Conservation (phyloP, 2,797 vertebrate genomes). For the Coluber constrictor region DNA sequence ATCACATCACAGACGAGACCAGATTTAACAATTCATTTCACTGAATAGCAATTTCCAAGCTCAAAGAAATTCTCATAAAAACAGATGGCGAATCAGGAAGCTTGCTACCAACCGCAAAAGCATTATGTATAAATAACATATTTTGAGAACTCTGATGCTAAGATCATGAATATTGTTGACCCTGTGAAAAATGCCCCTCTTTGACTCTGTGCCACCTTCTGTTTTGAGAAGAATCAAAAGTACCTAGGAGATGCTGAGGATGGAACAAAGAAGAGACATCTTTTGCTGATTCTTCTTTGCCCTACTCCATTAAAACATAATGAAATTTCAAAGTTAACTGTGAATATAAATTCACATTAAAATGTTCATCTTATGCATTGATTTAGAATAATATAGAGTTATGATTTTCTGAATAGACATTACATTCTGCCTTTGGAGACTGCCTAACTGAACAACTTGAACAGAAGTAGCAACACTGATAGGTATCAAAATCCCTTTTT, state of each 20-base stretch:
- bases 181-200: not conserved
- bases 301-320: not conserved
- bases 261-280: not conserved
- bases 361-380: not conserved
- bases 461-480: not conserved
- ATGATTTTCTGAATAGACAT: not conserved
- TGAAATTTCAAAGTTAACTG: not conserved
- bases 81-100: constrained; percentile 45
- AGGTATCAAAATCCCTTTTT: not conserved
- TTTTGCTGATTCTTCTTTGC: not conserved
- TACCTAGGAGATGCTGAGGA: not conserved
- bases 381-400: not conserved
- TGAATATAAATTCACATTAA: not conserved
- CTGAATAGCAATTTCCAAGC: constrained; percentile 60
- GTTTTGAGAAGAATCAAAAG: not conserved
- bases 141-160: constrained; percentile 34
- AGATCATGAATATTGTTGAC: not conserved
- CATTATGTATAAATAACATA: constrained; percentile 40
- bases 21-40: constrained; percentile 70
- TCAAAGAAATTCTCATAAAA: constrained; percentile 50
- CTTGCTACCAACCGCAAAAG: constrained; percentile 44
- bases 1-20: constrained; percentile 49
- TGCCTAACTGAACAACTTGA: not conserved
- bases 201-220: not conserved
- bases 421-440: not conserved